Percentiles rank a stretch among this genome's conserved stretches.
These are phyloP conservation scores for Urocitellus parryii DNA, from an alignment of 2,113 vertebrate genomes.

Conservation along the genomic window DNA sequence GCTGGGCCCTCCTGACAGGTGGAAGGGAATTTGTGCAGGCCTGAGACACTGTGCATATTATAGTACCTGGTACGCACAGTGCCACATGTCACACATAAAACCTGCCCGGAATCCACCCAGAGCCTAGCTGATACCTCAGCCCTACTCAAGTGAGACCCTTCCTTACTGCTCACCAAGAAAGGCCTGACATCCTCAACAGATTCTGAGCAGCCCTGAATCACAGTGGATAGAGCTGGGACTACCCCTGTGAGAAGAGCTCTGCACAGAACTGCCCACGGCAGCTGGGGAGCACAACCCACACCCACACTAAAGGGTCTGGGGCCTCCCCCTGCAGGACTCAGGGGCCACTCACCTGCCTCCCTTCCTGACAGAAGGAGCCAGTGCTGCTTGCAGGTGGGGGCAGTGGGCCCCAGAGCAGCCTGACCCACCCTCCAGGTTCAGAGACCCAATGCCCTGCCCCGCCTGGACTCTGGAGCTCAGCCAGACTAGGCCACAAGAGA, in stretches of 20 bases:
- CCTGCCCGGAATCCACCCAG: background rate
- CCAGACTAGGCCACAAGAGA: background rate
- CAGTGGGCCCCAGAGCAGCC: background rate
- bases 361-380: too few relatives aligned
- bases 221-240: rapidly evolving
- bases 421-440: too few relatives aligned
- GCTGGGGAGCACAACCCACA: rapidly evolving
- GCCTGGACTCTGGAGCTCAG: rapidly evolving
- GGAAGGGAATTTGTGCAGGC: background rate
- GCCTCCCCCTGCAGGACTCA: background rate
- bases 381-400: too few relatives aligned
- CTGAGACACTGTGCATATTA: background rate
- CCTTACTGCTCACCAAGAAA: too few relatives aligned
- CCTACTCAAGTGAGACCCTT: background rate
- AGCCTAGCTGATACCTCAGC: too few relatives aligned
- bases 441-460: too few relatives aligned
- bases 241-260: background rate
- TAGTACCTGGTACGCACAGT: background rate
- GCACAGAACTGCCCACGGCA: background rate
- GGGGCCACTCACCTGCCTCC: background rate
- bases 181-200: background rate
- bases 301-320: background rate
- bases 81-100: background rate
- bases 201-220: background rate
- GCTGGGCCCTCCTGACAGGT: background rate